Conservation (phyloP, 2,113 vertebrate genomes). For the Lathamus discolor region DNA sequence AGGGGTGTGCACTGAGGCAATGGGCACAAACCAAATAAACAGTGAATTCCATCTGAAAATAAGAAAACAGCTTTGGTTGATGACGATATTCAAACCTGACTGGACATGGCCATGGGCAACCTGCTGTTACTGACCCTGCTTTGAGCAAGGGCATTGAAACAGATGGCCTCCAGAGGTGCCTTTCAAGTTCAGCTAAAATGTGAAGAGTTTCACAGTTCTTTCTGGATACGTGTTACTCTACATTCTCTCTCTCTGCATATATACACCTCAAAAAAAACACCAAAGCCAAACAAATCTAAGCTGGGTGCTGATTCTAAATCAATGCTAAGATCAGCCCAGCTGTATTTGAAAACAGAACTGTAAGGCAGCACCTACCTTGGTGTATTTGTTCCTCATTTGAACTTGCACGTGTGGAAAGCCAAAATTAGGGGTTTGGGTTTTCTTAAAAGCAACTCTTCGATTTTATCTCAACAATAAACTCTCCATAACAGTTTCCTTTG, state of each 20-base stretch:
- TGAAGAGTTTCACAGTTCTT: background rate
- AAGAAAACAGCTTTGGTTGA: background rate
- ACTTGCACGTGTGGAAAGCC: background rate
- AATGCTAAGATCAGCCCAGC: background rate
- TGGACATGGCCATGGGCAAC: background rate
- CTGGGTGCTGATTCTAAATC: background rate
- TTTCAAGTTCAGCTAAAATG: background rate
- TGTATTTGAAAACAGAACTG: background rate
- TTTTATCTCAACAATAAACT: background rate
- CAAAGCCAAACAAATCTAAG: background rate
- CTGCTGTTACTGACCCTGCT: background rate
- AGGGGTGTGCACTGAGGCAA: background rate
- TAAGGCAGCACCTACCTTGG: background rate
- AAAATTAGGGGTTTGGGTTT: background rate
- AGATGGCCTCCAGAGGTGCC: background rate
- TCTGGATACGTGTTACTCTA: background rate
- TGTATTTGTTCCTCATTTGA: background rate
- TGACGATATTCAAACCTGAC: background rate
- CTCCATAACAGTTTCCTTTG: background rate
- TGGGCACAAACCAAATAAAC: background rate
- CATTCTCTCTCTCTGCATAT: background rate
- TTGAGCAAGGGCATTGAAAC: background rate
- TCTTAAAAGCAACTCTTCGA: background rate
- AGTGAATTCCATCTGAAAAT: background rate
- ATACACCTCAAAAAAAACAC: background rate